phyloP scores from a whole-genome alignment of 2,797 vertebrate genomes.

The Acipenser transmontanus region DNA sequence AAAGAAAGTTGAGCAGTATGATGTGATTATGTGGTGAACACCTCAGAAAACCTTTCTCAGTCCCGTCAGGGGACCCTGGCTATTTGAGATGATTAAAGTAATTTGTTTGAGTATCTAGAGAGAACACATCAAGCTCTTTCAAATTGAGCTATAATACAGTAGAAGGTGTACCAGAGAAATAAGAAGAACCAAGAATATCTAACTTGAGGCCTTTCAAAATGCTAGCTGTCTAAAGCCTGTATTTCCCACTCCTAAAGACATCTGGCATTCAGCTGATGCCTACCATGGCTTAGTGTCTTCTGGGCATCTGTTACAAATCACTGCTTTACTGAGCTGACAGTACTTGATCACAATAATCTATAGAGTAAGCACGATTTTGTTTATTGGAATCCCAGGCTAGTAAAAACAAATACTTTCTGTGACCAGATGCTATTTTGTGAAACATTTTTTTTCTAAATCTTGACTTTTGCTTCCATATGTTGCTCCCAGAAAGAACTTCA shows the following conservation, averaged over 20 bases:
- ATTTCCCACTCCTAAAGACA: background rate
- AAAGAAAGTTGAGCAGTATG: no score
- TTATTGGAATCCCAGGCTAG: background rate
- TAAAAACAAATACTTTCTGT: background rate
- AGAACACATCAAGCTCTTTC: no score
- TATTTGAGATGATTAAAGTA: no score
- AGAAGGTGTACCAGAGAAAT: no score
- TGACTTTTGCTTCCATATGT: background rate
- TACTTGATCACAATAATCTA: background rate
- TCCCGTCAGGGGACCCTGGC: no score
- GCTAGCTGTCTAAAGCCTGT: background rate
- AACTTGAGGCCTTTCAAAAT: background rate
- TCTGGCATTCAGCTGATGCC: constrained; percentile 2
- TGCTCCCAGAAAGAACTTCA: background rate
- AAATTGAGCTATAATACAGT: no score
- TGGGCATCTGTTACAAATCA: constrained; percentile 5
- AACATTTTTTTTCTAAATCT: background rate
- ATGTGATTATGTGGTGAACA: no score
- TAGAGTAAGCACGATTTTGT: background rate
- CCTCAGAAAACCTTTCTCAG: no score
- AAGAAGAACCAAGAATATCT: background rate
- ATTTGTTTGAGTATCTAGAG: no score
- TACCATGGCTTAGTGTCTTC: background rate
- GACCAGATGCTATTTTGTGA: background rate
- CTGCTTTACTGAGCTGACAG: background rate